Evolutionary conservation across 2,888 invertebrate genomes (phyloP), one percentile per base, ranked within the genome.

Genomic region (Melipona bicolor): DNA sequence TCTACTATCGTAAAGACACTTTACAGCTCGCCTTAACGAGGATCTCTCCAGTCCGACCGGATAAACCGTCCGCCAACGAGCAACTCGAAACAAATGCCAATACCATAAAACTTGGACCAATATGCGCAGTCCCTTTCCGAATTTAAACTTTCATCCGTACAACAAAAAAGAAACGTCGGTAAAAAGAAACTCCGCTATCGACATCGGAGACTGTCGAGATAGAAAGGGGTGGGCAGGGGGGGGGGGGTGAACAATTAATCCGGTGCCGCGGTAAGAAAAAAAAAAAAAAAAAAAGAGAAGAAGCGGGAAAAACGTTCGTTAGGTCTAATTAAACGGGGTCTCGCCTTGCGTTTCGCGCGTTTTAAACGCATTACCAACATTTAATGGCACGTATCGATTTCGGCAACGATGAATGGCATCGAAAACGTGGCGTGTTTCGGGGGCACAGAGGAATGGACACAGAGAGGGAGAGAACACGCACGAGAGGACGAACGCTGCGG

Each of bases 401-500:
- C 89, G 84, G 73, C 73, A 86, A 72, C 88, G 89, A 91, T 90
- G 91, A 91, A 90, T 90, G 90, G 87, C 85, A 88, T 81, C 85
- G 87, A 62, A 76, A 71, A 80, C 77, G 76, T 77, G 85, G 83
- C 77, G 75, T 43, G 24, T 73, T 69, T 49, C 75, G 54, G 69
- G 21, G 78, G 56, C n/a, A 62, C 19, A 27, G 62, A 27, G 19
- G 11, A 9, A 11, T 17, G 19, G 27, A 19, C 4, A 24, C 43
- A 21, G 5, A 27, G 80, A 32, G 15, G 21, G 19, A 21, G 43
- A 3, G 36, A 21, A 21, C 21, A 50, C 73, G 79, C 69, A 84
- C 79, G 83, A 70, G 83, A 76, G 71, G 86, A 84, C 56, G 82
- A 84, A 86, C 95, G 95, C 95, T 94, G 95, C 95, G 95, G 95